Base-by-base conservation (phyloP, 1,140 invertebrate species). In the Drosophila tsacasi region DNA sequence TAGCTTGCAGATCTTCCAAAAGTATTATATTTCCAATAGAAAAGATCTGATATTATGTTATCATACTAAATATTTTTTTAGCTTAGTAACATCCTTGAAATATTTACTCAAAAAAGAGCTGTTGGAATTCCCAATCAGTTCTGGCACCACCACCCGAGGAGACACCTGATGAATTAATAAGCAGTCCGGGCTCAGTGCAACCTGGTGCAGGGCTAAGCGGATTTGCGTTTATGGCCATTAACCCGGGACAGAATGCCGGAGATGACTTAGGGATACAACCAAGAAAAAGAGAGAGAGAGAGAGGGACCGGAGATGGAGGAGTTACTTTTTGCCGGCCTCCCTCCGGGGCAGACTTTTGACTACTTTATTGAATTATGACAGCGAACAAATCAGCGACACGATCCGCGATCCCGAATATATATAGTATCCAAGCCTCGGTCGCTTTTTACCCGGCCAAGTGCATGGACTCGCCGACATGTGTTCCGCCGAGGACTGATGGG, bases 351-450 rank as follows among this genome's bases (percentile, higher is more conserved):
- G 76, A 86, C 86, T 78, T 91, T 83, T 91, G 82, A 85, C 85
- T 91, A 80, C 82, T 90, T 92, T 91, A 92, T 91, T 92, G 79
- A 90, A 92, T 91, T 91, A 92, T 91, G 89, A 91, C 85, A 90
- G 79, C 80, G 90, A 89, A 92, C 89, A 91, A 91, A 90, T 92
- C 90, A 92, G 90, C 82, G 89, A 92, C 79, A 85, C 75, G 84
- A 72, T 71, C 59, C 52, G 40, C 42, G 9, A 27, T 52, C 66
- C 13, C 8, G 32, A 27, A 52, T 15, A 15, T 19, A 37, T 1
- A 37, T 42, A 42, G 25, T 21, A 27, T n/a, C 25, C 62, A 42
- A 25, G 6, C 57, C 50, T 35, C 21, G 44, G 9, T 47, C 3
- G 46, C 13, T 35, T 76, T 32, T 55, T 59, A n/a, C 12, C 32